phyloP scores from a whole-genome alignment of 2,113 vertebrate genomes.

The Gracilinanus agilis region DNA sequence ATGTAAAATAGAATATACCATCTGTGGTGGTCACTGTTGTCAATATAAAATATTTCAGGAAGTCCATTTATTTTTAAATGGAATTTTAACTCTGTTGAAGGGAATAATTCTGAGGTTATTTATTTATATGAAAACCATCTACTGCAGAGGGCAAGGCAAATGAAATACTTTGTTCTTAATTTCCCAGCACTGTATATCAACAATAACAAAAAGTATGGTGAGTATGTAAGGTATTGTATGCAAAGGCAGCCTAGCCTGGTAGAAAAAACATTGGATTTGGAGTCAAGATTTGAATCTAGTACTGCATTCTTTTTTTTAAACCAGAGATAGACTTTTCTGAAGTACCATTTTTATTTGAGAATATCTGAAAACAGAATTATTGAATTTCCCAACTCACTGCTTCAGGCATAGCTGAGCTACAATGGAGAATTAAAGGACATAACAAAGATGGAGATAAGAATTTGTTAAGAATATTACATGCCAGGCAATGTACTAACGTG shows the following conservation, averaged over 20 bases:
- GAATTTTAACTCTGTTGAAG: conserved; percentile 70
- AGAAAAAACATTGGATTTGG: background rate
- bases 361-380: no score
- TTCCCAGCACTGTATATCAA: background rate
- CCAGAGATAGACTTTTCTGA: no score
- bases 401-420: no score
- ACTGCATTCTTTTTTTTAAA: no score
- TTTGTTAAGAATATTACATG: no score
- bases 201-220: background rate
- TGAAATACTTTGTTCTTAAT: background rate
- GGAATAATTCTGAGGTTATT: conserved; percentile 50
- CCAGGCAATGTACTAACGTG: no score
- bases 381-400: no score
- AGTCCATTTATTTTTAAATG: conserved; percentile 77
- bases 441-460: no score
- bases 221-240: background rate
- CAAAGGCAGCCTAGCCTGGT: background rate
- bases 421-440: no score
- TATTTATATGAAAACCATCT: conserved; percentile 60
- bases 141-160: background rate
- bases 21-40: conserved; percentile 43
- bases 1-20: conserved; percentile 54
- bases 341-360: no score
- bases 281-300: background rate
- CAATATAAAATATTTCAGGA: conserved; percentile 65